Evolutionary conservation across 2,113 vertebrate genomes (phyloP).

Genomic region (Gasterosteus nipponicus): DNA sequence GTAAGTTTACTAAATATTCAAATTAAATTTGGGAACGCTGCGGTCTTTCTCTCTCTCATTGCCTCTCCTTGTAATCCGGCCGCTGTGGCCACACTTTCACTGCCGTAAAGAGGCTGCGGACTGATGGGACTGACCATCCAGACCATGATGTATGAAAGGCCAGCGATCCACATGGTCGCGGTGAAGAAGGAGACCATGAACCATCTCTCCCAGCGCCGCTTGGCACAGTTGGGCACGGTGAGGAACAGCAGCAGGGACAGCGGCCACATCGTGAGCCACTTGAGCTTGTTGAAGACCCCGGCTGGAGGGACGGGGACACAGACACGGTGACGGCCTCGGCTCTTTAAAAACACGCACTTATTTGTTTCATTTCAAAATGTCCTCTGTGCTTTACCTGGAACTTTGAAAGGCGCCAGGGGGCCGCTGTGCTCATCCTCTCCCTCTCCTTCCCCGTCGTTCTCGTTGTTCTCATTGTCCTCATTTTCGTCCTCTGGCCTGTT

Average conservation of each 20-base stretch:
- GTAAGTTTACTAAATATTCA: too few species aligned
- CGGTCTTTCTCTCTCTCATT: too few species aligned
- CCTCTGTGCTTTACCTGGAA: conserved; percentile 79
- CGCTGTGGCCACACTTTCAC: neutral
- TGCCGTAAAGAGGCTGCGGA: neutral
- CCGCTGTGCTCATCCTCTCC: conserved; percentile 76
- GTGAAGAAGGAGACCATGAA: conserved; percentile 93
- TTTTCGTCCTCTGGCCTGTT: conserved; percentile 88
- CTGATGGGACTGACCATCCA: conserved; percentile 89
- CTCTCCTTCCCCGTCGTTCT: conserved; percentile 87
- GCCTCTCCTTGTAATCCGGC: too few species aligned
- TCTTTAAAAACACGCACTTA: neutral
- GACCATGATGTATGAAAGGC: conserved; percentile 95
- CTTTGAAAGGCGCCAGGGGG: conserved; percentile 88
- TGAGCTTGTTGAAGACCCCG: conserved; percentile 85
- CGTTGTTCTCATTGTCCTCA: conserved; percentile 88
- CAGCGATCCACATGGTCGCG: conserved; percentile 94
- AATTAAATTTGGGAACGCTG: too few species aligned
- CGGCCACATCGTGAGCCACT: conserved; percentile 91
- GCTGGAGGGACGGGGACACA: conserved; percentile 66
- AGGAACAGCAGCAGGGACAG: conserved; percentile 90
- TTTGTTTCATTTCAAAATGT: neutral
- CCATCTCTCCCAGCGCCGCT: conserved; percentile 91
- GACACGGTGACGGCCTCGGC: neutral
- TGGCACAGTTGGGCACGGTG: conserved; percentile 93